Evolutionary conservation across 2,797 vertebrate genomes (phyloP).

Genomic region (Novumbra hubbsi): DNA sequence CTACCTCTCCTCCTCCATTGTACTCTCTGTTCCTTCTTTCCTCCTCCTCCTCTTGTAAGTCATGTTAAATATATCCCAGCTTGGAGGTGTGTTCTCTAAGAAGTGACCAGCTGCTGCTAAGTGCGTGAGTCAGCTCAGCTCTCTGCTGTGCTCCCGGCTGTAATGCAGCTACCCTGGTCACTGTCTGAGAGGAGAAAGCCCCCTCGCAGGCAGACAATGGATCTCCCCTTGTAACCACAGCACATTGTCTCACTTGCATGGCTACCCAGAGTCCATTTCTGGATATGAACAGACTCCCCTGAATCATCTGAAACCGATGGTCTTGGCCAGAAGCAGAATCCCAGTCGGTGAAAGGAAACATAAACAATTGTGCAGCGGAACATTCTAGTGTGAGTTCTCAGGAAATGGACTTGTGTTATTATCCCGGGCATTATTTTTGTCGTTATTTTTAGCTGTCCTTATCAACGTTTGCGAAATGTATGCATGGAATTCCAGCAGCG

Average conservation of each 20-base stretch:
- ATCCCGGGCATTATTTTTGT: not conserved
- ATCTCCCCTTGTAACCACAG: not conserved
- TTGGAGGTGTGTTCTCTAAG: constrained; percentile 1
- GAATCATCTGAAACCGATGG: too few species aligned
- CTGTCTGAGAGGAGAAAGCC: not conserved
- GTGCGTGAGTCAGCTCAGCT: not conserved
- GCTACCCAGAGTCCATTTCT: too few species aligned
- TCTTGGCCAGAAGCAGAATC: too few species aligned
- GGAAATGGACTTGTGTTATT: not conserved
- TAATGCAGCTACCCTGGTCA: not conserved
- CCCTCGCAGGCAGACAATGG: not conserved
- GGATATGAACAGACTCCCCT: too few species aligned
- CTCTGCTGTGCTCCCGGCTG: not conserved
- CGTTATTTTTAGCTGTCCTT: not conserved
- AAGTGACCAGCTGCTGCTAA: not conserved
- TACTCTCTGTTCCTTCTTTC: not conserved
- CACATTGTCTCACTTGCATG: not conserved
- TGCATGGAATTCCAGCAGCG: not conserved
- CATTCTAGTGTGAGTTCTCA: too few species aligned
- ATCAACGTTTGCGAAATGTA: not conserved
- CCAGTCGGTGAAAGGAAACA: too few species aligned
- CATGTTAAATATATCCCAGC: not conserved
- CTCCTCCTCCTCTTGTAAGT: not conserved
- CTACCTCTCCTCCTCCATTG: not conserved
- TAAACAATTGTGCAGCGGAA: too few species aligned